A percentile compares a stretch with the other conserved stretches of the same genome.
Evolutionary conservation across 2,888 invertebrate species (phyloP).

Genomic region (Aricia artaxerxes): DNA sequence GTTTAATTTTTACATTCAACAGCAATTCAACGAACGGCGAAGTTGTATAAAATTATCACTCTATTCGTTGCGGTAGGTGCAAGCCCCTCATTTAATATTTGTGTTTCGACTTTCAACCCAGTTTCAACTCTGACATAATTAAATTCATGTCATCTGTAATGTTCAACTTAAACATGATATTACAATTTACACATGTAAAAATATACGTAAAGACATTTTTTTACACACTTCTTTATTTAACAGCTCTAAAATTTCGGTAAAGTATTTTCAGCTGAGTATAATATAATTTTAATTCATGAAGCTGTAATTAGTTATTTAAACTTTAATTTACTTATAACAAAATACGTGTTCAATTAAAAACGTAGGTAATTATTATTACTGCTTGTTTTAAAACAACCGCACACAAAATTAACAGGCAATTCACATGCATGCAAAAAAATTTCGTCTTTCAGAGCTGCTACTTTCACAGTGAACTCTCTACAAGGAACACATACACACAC

Average conservation of each 20-base stretch:
- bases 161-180: constrained; percentile 11
- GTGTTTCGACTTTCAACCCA: constrained; percentile 64
- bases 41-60: not conserved
- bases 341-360: too few relatives aligned
- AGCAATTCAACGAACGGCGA: not conserved
- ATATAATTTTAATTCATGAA: too few relatives aligned
- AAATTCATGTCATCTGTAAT: constrained; percentile 51
- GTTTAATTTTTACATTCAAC: not conserved
- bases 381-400: too few relatives aligned
- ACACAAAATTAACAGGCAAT: too few relatives aligned
- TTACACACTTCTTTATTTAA: not conserved
- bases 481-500: too few relatives aligned
- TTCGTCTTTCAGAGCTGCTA: too few relatives aligned
- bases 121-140: constrained; percentile 67
- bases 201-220: not conserved
- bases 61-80: constrained; percentile 43
- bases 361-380: too few relatives aligned
- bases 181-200: not conserved
- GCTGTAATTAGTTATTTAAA: too few relatives aligned
- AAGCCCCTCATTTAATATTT: constrained; percentile 70
- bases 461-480: too few relatives aligned
- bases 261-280: not conserved
- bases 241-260: not conserved
- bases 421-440: too few relatives aligned
- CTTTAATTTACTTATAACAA: too few relatives aligned